Base-by-base conservation (phyloP, 2,113 vertebrate genomes). In the Rhabdornis inornatus region DNA sequence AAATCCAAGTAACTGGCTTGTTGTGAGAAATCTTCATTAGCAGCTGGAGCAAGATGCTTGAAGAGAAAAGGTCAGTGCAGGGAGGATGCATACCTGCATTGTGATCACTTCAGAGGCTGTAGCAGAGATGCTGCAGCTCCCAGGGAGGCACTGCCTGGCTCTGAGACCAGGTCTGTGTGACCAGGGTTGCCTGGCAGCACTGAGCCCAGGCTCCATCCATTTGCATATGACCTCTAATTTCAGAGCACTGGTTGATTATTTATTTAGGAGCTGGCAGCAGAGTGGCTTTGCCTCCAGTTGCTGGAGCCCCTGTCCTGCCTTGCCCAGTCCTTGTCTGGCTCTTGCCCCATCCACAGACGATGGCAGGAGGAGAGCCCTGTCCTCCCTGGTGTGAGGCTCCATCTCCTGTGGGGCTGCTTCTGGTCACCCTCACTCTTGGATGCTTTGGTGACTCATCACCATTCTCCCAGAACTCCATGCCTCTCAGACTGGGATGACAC, bases 181-280 rank as follows among this genome's bases (percentile, higher is more conserved):
- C 49, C 19, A 19, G 56, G 84, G 83, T 89, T 96, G 66, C 80
- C 81, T 90, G 85, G 92, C 40, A 82, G 83, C 91, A 57, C 66
- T 4, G 8, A 72, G 88, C 70, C 61, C 76, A 25, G 50, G 17
- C 39, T 70, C 35, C 11, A 45, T 75, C 19, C 0, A 28, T 83
- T 40, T 72, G 42, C 79, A 21, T 27, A 11, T 11, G 64, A 83
- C 92, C 96, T 94, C 92, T 49, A 23, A 78, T 95, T 94, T 92
- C 94, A 88, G 76, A 94, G 61, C 65, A 31, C 28, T 39, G 59
- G 39, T 24, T 94, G 44, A 80, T 98, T 71, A 94, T 89, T 98
- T 98, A 97, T 97, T 96, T 88, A 97, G 90, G 84, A 77, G 47
- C 94, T 94, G 93, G 88, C 93, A 83, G 63, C 72, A 72, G 52